phyloP scores from a whole-genome alignment of 2,797 vertebrate genomes.

The Selene dorsalis region DNA sequence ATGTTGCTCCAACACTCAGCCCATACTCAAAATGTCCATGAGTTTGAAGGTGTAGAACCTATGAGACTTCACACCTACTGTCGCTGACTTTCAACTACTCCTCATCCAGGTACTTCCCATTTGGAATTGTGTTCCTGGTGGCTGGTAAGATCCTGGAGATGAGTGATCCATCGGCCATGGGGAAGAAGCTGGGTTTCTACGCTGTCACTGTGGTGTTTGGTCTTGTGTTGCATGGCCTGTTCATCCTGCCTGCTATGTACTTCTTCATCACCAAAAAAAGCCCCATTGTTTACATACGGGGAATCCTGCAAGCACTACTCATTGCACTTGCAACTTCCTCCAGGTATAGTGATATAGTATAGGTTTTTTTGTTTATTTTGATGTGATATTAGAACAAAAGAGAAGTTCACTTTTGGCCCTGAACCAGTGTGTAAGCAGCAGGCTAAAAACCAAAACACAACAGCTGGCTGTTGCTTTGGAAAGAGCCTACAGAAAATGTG shows the following conservation, averaged over 20 bases:
- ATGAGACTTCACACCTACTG: not conserved
- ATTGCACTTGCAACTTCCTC: constrained; percentile 97
- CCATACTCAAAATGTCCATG: not conserved
- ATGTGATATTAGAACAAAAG: not conserved
- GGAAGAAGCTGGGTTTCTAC: constrained; percentile 96
- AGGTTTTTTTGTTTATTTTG: not conserved
- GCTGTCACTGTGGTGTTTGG: constrained; percentile 95
- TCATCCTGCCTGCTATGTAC: constrained; percentile 95
- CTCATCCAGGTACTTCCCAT: constrained; percentile 92
- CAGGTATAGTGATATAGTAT: constrained; percentile 87
- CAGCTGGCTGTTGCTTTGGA: not conserved
- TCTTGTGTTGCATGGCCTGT: constrained; percentile 92
- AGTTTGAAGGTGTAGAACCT: not conserved
- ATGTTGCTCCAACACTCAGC: not conserved
- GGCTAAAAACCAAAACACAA: constrained; percentile 8
- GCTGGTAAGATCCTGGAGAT: constrained; percentile 98
- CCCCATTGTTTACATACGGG: constrained; percentile 95
- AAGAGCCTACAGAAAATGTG: not conserved
- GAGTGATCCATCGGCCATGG: constrained; percentile 94
- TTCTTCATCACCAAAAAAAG: constrained; percentile 98
- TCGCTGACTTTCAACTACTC: constrained; percentile 1
- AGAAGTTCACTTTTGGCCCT: not conserved
- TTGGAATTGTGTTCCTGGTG: constrained; percentile 97
- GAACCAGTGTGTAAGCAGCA: not conserved
- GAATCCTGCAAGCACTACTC: constrained; percentile 94